Conservation (phyloP, 1,140 invertebrate genomes). For the Sminthurides bifidus region DNA sequence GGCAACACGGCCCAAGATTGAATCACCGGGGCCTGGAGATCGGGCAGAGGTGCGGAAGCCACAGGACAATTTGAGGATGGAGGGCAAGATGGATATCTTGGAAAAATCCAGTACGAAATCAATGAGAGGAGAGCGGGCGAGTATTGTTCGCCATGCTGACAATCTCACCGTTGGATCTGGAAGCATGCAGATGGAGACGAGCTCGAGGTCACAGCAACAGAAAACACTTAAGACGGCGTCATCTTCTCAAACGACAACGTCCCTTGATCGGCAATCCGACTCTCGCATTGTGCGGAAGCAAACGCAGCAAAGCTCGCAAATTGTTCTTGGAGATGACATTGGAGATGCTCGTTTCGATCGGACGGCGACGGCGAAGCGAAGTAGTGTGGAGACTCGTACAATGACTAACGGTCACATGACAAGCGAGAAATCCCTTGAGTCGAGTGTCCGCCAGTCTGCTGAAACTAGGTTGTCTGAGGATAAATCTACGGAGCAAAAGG, state of each 20-base stretch:
- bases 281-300: constrained; percentile 10
- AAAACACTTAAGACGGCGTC: background rate
- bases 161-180: constrained; percentile 38
- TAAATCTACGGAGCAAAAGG: constrained; percentile 26
- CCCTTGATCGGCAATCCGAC: background rate
- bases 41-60: constrained; percentile 38
- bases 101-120: constrained; percentile 20
- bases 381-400: constrained; percentile 23
- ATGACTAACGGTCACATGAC: constrained; percentile 28
- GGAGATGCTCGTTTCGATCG: constrained; percentile 29
- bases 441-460: constrained; percentile 16
- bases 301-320: constrained; percentile 14
- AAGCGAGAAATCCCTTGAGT: constrained; percentile 25
- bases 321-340: constrained; percentile 27
- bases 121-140: constrained; percentile 36
- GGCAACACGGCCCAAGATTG: constrained; percentile 1
- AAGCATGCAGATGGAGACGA: constrained; percentile 27
- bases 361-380: constrained; percentile 17
- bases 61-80: constrained; percentile 42
- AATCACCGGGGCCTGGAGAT: constrained; percentile 33
- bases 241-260: background rate
- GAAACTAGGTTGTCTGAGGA: constrained; percentile 20
- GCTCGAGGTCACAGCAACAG: background rate
- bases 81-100: constrained; percentile 31
- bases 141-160: constrained; percentile 41